Base-by-base conservation (phyloP, 2,888 invertebrate species). In the Apotomis turbidana region DNA sequence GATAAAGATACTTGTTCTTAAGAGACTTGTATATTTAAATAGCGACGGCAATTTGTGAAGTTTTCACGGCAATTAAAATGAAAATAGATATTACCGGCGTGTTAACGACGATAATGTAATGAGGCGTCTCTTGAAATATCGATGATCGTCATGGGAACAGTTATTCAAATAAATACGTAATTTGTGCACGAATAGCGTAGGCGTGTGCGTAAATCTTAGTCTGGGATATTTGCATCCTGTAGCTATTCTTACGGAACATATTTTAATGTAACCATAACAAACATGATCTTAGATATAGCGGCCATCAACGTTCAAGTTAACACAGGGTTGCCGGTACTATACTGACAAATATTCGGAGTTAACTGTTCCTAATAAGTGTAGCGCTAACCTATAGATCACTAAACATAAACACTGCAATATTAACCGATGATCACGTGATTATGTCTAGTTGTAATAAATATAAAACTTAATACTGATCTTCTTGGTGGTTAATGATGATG, bases 221-320 rank as follows among this genome's bases (percentile, higher is more conserved):
- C 82, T 80, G 77, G 74, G 80, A 82, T 88, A 87, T 90, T 86
- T 87, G 87, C 80, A 79, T 66, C 69, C 74, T 75, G 75, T 75
- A 75, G 78, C 75, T 79, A 81, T 78, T 77, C 60, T 77, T 77
- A 73, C 74, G 76, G 76, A 74, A 75, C 74, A 76, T 44, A 13
- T 38, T 71, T 62, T 51, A 57, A 44, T 57, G 13, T 49, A 68
- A 52, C 27, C 55, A 71, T 58, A 57, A 71, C 71, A 71, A 62
- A 71, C 51, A n/a, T 27, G 55, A 55, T 59, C 12, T 8, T 5
- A 63, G 15, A 63, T 36, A 41, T 38, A 8, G 38, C 51, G 49
- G 63, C 51, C 13, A 15, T 12, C 8, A 54, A 13, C 5, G 12
- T 44, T 46, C 27, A 27, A 27, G 27, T 27, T 27, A 2, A 27